Conservation (phyloP, 2,113 vertebrate genomes). For the Athene noctua region DNA sequence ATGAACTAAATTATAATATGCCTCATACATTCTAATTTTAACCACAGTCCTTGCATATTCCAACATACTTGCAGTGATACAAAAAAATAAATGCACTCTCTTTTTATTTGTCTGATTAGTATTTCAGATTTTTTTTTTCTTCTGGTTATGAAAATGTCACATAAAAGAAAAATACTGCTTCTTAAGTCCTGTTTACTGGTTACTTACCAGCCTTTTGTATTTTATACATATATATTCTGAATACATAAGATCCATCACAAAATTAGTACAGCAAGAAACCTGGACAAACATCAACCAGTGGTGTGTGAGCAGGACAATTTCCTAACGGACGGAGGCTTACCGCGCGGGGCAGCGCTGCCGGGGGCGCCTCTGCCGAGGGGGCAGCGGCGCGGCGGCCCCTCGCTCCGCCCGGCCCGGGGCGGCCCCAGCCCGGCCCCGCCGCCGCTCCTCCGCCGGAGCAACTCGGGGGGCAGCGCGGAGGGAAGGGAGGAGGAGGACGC, state of each 20-base stretch:
- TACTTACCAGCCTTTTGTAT: conserved; percentile 63
- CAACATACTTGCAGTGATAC: conserved; percentile 86
- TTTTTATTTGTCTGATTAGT: conserved; percentile 76
- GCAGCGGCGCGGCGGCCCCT: accelerated
- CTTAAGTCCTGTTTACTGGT: conserved; percentile 75
- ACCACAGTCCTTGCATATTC: conserved; percentile 91
- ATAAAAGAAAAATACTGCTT: conserved; percentile 83
- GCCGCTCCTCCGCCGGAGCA: too few relatives aligned
- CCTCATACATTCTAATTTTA: conserved; percentile 92
- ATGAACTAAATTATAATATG: conserved; percentile 89
- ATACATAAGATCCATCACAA: conserved; percentile 78
- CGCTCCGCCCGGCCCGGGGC: accelerated
- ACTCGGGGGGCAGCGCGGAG: background rate
- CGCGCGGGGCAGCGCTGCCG: background rate
- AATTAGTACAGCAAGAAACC: conserved; percentile 73
- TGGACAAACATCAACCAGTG: conserved; percentile 62
- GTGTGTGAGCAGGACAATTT: conserved; percentile 59
- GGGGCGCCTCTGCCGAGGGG: background rate
- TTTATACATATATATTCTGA: conserved; percentile 78
- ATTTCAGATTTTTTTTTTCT: conserved; percentile 55
- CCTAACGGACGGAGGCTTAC: background rate
- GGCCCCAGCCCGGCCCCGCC: too few relatives aligned
- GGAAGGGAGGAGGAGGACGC: background rate
- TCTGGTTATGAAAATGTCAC: conserved; percentile 80
- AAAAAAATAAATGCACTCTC: conserved; percentile 83